A percentile compares a stretch with the other conserved stretches of the same genome.
phyloP scores from a whole-genome alignment of 2,888 invertebrate species.

The Tenthredo distinguenda region DNA sequence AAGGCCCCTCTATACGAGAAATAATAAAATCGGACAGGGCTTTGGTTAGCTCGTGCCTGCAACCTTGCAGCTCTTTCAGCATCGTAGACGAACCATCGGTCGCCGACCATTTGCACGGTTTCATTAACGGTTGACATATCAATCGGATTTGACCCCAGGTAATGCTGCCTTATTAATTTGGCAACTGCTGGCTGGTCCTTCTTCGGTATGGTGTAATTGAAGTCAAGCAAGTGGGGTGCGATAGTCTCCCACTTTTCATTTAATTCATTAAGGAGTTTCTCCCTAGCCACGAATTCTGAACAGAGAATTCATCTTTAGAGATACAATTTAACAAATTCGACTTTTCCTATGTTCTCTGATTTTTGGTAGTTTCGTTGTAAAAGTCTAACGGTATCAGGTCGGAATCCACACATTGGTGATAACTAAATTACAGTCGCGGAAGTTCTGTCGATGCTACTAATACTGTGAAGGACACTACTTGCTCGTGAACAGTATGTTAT shows the following conservation, averaged over 20 bases:
- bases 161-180: constrained; percentile 80
- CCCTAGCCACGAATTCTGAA: constrained; percentile 83
- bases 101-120: constrained; percentile 82
- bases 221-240: constrained; percentile 82
- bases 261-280: constrained; percentile 78
- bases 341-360: too few species aligned
- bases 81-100: constrained; percentile 83
- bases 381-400: too few species aligned
- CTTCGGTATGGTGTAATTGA: constrained; percentile 84
- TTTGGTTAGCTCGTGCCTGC: constrained; percentile 81
- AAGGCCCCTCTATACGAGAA: constrained; percentile 82
- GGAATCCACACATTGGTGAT: too few species aligned
- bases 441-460: too few species aligned
- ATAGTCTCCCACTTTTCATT: constrained; percentile 82
- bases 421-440: too few species aligned
- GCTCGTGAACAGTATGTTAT: neutral
- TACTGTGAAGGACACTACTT: too few species aligned
- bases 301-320: neutral
- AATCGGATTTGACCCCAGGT: constrained; percentile 80
- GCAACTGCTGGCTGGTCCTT: constrained; percentile 82
- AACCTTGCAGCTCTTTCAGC: constrained; percentile 82
- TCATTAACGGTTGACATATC: constrained; percentile 69
- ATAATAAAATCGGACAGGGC: constrained; percentile 84
- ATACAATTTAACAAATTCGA: neutral
- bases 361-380: too few species aligned